These are phyloP conservation scores for Atherix ibis DNA, from an alignment of 2,888 invertebrate genomes.

Conservation along the genomic window DNA sequence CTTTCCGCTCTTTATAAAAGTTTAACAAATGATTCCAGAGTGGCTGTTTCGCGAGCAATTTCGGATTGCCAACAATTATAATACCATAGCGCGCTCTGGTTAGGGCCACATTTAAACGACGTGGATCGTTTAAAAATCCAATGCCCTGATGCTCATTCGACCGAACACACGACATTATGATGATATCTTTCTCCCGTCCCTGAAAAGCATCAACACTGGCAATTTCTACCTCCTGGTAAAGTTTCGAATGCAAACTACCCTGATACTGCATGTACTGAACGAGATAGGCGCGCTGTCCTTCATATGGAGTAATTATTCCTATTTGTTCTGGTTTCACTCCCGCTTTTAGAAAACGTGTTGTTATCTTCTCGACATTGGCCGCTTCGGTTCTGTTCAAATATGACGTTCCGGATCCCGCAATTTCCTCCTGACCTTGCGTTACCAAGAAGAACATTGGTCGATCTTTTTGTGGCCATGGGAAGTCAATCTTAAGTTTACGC, in stretches of 20 bases:
- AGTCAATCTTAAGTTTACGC: conserved; percentile 81
- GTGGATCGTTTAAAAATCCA: conserved; percentile 94
- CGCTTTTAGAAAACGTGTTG: conserved; percentile 83
- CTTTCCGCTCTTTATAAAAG: conserved; percentile 92
- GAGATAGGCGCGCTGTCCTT: conserved; percentile 93
- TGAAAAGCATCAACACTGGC: conserved; percentile 99
- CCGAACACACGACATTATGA: conserved; percentile 97
- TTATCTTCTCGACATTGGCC: conserved; percentile 94
- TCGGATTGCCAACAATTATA: conserved; percentile 97
- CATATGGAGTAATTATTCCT: conserved; percentile 97
- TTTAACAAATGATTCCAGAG: conserved; percentile 96
- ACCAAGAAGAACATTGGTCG: conserved; percentile 99
- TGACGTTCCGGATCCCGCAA: conserved; percentile 95
- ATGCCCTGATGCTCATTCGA: conserved; percentile 98
- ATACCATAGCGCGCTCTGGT: conserved; percentile 96
- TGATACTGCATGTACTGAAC: conserved; percentile 99
- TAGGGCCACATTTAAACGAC: conserved; percentile 92
- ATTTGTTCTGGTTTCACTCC: conserved; percentile 97
- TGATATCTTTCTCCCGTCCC: conserved; percentile 96
- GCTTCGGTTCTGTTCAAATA: conserved; percentile 98
- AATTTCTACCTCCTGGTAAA: conserved; percentile 97
- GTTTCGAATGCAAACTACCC: conserved; percentile 87
- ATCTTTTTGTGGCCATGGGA: conserved; percentile 94
- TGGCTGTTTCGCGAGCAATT: conserved; percentile 94
- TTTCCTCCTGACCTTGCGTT: conserved; percentile 96